Evolutionary conservation across 1,140 invertebrate genomes (phyloP), one percentile per base, ranked within the genome.

Genomic region (Limonius californicus): DNA sequence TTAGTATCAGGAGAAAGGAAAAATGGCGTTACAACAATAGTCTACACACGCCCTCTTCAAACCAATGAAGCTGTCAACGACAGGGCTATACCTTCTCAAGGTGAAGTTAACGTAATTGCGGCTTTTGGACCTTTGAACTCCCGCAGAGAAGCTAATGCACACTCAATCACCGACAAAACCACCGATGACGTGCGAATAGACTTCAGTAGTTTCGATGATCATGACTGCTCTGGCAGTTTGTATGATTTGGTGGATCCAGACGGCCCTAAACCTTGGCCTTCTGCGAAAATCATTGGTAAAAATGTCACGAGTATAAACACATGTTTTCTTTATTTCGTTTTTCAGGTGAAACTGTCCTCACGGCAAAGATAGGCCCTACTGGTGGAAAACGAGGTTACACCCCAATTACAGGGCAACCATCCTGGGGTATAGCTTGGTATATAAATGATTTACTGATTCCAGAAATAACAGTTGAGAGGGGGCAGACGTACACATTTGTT

Each of bases 391-490:
- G 87, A 3, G 92, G 92, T 7, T 94, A 95, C 72, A 84, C 86
- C 9, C 82, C 87, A 7, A 87, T 92, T 18, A 94, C 91, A 43
- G 89, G 87, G 57, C 80, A 85, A 67, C 87, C 89, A 6, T 91
- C 90, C 0, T 93, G 92, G 87, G 92, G 92, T 30, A 91, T 95
- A 64, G 91, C 91, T 8, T 97, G 92, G 92, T 97, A 95, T 78
- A 89, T 97, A 68, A 97, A 98, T 76, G 93, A 94, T 69, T 79
- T 86, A 64, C 80, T 97, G 6, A 93, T 94, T 65, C 94, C 95
- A 0, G 93, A 97, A 75, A 80, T 97, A 6, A 92, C 89, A 55
- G 89, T 98, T 35, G 90, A 94, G 74, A 79, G 94, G 60, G 94
- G 93, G 21, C 82, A 89, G 76, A 95, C 89, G 0, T 97, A 97